These are phyloP conservation scores for Petrocephalus schoutedeni DNA, from an alignment of 2,797 vertebrate species.

Conservation along the genomic window DNA sequence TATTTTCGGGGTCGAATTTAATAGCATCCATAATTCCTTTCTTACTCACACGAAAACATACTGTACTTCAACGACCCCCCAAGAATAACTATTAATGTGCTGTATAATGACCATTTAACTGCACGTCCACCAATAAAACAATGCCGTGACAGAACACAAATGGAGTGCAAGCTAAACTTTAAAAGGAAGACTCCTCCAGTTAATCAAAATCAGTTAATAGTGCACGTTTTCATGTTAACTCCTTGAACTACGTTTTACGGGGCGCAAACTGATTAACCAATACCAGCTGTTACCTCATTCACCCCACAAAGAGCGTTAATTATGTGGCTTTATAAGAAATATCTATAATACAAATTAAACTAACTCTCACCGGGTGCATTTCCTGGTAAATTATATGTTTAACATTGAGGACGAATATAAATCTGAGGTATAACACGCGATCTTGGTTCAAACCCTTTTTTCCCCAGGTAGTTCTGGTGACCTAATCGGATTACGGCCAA, in stretches of 20 bases:
- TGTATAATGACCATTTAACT: not conserved
- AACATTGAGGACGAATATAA: not conserved
- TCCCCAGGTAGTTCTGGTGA: no score
- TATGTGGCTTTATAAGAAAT: not conserved
- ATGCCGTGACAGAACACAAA: not conserved
- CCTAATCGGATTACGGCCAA: no score
- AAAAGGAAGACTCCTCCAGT: not conserved
- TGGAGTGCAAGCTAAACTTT: not conserved
- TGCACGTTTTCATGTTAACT: not conserved
- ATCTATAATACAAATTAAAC: not conserved
- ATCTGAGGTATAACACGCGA: no score
- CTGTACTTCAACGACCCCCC: not conserved
- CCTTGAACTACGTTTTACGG: not conserved
- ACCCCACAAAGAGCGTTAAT: not conserved
- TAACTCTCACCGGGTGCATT: not conserved
- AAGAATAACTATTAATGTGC: not conserved
- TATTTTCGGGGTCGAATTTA: not conserved
- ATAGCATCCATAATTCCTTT: not conserved
- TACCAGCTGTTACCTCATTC: not conserved
- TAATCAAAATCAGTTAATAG: not conserved
- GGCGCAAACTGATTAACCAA: not conserved
- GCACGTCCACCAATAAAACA: not conserved
- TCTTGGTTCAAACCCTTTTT: no score
- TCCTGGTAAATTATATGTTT: not conserved
- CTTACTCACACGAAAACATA: not conserved